These are phyloP conservation scores for Enoplolaimus lenunculus DNA, from an alignment of 2,888 invertebrate species.

Conservation along the genomic window DNA sequence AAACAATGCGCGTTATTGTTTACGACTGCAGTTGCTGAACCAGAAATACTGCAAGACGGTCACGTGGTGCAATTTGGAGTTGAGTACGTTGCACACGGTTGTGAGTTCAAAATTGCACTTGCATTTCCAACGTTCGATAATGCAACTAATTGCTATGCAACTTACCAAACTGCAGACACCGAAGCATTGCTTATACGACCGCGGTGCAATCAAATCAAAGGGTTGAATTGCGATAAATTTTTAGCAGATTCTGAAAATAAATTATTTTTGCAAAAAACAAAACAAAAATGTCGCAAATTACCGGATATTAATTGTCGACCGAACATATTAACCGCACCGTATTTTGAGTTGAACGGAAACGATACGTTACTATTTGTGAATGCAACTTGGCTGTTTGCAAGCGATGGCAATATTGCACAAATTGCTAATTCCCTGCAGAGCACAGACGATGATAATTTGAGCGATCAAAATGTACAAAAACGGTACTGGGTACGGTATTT, in stretches of 20 bases:
- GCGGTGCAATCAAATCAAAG: neutral
- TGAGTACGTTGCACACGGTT: neutral
- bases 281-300: neutral
- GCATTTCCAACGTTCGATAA: neutral
- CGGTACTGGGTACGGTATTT: neutral
- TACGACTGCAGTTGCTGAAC: neutral
- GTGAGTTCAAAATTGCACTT: neutral
- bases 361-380: neutral
- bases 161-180: neutral
- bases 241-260: too few relatives aligned
- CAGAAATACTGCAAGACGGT: neutral
- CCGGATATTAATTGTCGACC: conserved; percentile 2
- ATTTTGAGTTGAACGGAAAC: neutral
- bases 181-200: neutral
- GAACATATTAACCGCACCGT: neutral
- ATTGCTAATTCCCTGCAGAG: too few relatives aligned
- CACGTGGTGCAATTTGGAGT: neutral
- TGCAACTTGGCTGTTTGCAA: neutral
- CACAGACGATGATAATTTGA: too few relatives aligned
- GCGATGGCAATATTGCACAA: too few relatives aligned
- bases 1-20: neutral
- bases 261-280: too few relatives aligned
- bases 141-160: neutral
- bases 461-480: too few relatives aligned
- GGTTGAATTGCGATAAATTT: too few relatives aligned